phyloP scores from a whole-genome alignment of 1,140 invertebrate species.

The Sinonovacula constricta region DNA sequence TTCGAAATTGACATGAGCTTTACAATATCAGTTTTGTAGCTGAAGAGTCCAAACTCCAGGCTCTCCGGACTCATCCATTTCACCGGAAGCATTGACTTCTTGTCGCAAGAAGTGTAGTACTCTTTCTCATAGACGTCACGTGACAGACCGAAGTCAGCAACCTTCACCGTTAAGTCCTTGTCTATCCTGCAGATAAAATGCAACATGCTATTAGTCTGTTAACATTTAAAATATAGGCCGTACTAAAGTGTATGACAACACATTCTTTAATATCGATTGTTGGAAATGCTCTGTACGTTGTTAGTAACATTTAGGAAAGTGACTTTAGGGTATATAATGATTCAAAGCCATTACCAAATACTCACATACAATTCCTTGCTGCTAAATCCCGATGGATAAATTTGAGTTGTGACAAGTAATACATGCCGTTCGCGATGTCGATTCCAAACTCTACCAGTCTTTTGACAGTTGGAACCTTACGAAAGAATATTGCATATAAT shows the following conservation, averaged over 20 bases:
- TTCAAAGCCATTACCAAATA: too few relatives aligned
- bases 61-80: slow-evolving; percentile 80
- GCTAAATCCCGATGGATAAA: slow-evolving; percentile 93
- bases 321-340: too few relatives aligned
- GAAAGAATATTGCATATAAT: too few relatives aligned
- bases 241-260: too few relatives aligned
- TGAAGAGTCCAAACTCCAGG: slow-evolving; percentile 77
- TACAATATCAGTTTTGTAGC: slow-evolving; percentile 78
- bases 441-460: slow-evolving; percentile 77
- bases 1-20: too few relatives aligned
- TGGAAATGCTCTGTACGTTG: too few relatives aligned
- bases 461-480: slow-evolving; percentile 75
- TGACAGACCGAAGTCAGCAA: slow-evolving; percentile 83
- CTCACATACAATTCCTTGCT: slow-evolving; percentile 85
- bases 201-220: too few relatives aligned
- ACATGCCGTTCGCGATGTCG: slow-evolving; percentile 90
- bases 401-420: slow-evolving; percentile 87
- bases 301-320: too few relatives aligned
- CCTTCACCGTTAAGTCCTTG: slow-evolving; percentile 77
- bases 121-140: slow-evolving; percentile 79
- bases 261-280: too few relatives aligned
- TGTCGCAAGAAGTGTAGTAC: slow-evolving; percentile 79
- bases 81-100: slow-evolving; percentile 78
- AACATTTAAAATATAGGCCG: too few relatives aligned
- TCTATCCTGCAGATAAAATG: slow-evolving; percentile 79